Conservation (phyloP, 1,140 invertebrate genomes). For the Drosophila equinoxialis region DNA sequence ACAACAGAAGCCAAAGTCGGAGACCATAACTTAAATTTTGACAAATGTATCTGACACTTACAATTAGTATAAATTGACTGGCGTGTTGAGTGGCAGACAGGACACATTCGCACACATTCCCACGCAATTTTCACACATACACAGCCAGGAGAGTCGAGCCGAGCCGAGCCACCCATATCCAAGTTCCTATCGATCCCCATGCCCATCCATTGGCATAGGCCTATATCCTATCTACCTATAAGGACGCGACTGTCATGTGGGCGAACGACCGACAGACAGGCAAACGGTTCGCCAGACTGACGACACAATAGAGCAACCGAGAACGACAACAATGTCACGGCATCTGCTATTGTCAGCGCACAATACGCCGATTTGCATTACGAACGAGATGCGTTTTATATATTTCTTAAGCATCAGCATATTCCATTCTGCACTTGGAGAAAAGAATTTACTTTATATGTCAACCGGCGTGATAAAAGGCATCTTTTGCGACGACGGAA, state of each 20-base stretch:
- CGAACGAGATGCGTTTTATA: conserved; percentile 20
- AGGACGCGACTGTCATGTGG: conserved; percentile 46
- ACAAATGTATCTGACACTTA: conserved; percentile 81
- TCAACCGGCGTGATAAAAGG: too few species aligned
- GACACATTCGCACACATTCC: conserved; percentile 23
- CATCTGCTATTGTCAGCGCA: conserved; percentile 78
- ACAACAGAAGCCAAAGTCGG: conserved; percentile 35
- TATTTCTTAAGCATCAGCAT: not conserved
- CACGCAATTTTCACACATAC: conserved; percentile 36
- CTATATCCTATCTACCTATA: conserved; percentile 26
- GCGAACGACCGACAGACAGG: conserved; percentile 6
- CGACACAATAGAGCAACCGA: conserved; percentile 70
- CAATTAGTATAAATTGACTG: conserved; percentile 81
- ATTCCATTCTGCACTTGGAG: conserved; percentile 4
- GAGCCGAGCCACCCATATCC: not conserved
- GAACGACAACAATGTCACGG: conserved; percentile 77
- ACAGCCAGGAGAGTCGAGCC: not conserved
- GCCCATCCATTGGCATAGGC: conserved; percentile 37
- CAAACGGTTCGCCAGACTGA: not conserved
- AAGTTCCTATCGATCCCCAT: conserved; percentile 19
- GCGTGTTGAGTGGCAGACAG: conserved; percentile 70
- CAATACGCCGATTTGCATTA: conserved; percentile 80
- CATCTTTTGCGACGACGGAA: too few species aligned
- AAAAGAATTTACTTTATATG: not conserved
- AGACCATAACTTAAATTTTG: conserved; percentile 79